Base-by-base conservation (phyloP, 2,113 vertebrate species). In the Falcunculus frontatus region DNA sequence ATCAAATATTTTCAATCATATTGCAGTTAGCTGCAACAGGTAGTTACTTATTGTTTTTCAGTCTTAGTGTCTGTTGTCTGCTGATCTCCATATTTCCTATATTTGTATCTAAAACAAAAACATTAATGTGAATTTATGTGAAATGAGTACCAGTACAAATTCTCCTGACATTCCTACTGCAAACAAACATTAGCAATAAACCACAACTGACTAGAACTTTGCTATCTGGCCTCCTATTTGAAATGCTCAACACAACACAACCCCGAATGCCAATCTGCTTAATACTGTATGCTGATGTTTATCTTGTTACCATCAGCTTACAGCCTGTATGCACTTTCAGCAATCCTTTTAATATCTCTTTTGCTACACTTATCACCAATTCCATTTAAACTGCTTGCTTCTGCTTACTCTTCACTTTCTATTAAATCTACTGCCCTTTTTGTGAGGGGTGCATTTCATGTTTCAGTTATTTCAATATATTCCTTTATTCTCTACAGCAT, bases 21-120 rank as follows among this genome's bases (percentile, higher is more conserved):
- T 30, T 92, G 49, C 50, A 96, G 74, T 92, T 94, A 95, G 90
- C 42, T 57, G 63, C 62, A 90, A 92, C 11, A 76, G 82, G 90
- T 93, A 89, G 90, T 92, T 96, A 97, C 88, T 97, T 96, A 94
- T 80, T 96, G 92, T 27, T 96, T 97, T 96, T 96, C 87, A 91
- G 19, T 90, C 63, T 83, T 56, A 89, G 77, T 80, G 46, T 67
- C 79, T 92, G 59, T 47, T 94, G 89, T 81, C 83, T 92, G 81
- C 65, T 84, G 49, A 83, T 95, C 79, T 94, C 77, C 37, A 0
- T 33, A 64, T 77, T 65, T 95, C 42, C 57, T 95, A 87, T 57
- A 91, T 93, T 91, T 96, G 83, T 91, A 97, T 93, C 93, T 95
- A 97, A 91, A 97, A 52, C 56, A 84, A 89, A 81, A 97, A 73